These are phyloP conservation scores for Samia ricini DNA, from an alignment of 1,140 invertebrate genomes.

Conservation along the genomic window DNA sequence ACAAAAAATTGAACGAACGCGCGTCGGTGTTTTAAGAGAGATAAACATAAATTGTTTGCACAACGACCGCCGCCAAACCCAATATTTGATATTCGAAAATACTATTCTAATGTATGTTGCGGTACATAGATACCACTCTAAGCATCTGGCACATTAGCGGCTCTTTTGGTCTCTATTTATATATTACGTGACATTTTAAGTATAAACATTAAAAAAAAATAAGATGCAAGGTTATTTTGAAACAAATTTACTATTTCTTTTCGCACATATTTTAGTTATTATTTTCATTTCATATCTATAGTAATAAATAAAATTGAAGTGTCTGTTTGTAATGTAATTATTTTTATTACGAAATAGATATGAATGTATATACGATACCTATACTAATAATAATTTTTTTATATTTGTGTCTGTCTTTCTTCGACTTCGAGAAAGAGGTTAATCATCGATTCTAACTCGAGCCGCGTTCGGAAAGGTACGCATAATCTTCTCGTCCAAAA, in stretches of 20 bases:
- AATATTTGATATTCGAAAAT: conserved; percentile 77
- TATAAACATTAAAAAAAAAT: conserved; percentile 4
- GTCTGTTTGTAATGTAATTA: not conserved
- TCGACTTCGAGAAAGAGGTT: no score
- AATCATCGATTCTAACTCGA: no score
- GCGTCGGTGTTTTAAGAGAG: conserved; percentile 72
- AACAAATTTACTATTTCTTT: not conserved
- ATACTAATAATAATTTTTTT: no score
- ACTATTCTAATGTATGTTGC: conserved; percentile 74
- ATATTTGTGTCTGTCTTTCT: no score
- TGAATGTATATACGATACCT: no score
- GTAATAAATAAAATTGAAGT: not conserved
- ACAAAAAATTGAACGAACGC: conserved; percentile 69
- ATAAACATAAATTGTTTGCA: conserved; percentile 74
- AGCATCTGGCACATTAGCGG: conserved; percentile 64
- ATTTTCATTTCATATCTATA: not conserved
- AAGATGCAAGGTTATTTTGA: not conserved
- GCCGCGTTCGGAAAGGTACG: no score
- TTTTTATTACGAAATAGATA: not conserved
- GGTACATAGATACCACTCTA: conserved; percentile 56
- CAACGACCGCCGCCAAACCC: conserved; percentile 68
- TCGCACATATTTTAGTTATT: not conserved
- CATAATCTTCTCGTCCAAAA: no score
- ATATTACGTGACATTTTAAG: conserved; percentile 39
- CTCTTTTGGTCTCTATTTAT: conserved; percentile 55